Evolutionary conservation across 2,113 vertebrate species (phyloP), one percentile per base, ranked within the genome.

Genomic region (Heterotis niloticus): DNA sequence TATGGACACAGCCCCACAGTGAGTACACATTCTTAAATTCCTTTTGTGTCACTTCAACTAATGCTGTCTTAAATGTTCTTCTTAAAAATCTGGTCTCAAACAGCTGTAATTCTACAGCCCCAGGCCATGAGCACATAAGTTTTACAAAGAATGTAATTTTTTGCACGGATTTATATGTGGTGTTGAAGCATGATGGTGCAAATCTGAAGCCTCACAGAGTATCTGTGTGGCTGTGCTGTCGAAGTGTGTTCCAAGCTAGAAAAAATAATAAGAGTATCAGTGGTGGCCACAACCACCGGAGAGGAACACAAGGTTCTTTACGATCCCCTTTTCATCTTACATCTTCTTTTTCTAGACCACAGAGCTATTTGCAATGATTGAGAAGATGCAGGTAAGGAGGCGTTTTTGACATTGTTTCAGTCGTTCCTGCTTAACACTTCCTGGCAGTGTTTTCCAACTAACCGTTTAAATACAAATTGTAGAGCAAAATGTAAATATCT

Each of bases 351-450:
- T 86, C 82, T 90, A 96, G 94, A 93, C 89, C 84, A 84, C 91
- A 81, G 94, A 94, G 82, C 89, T 96, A 82, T 95, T 96, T 95
- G 94, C 92, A 89, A 95, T 96, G 94, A 95, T 96, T 92, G 94
- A 95, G 83, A 96, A 90, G 92, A 94, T 96, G 91, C 95, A 96
- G 95, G 95, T 92, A 87, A 89, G 90, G 64, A 54, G 5, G 5
- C 13, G n/a, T 68, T 56, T 77, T 60, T 59, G 4, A 20, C 44
- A 12, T 59, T 91, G 79, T 67, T 66, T 86, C 78, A 71, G 0
- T 69, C 52, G 14, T 64, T 79, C 81, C 57, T 64, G 52, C 17
- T 14, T 82, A 64, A 34, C 77, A 29, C 78, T n/a, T 71, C 80
- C 54, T 5, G 23, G 12, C 44, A 24, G 16, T 20, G 28, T 60